Evolutionary conservation across 2,888 invertebrate genomes (phyloP), one percentile per base, ranked within the genome.

Genomic region (Crepidodera aurea): DNA sequence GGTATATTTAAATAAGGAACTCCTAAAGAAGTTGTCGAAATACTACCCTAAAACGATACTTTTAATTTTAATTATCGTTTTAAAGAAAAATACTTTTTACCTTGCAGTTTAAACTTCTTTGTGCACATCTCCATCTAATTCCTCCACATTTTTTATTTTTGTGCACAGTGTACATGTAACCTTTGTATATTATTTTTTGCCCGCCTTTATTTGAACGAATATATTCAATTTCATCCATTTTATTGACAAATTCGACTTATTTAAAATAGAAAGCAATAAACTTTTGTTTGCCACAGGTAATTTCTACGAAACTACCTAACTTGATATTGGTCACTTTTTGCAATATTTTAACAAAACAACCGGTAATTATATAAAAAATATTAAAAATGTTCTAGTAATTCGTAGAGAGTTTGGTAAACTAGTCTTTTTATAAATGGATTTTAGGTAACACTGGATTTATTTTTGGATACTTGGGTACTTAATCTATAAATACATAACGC

Each of bases 131-230:
- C 83, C 83, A 83, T 1, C 83, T 76, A 15, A 83, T 81, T 12
- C 78, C 80, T 8, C 78, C 78, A 1, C 79, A 78, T 67, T 80
- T 80, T 6, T 77, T 69, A 56, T 78, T 80, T 65, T 83, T 82
- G 64, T 83, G 83, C 50, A 83, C 75, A 0, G 83, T 83, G 69
- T 83, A 83, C 82, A 83, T 83, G 55, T 80, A 83, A 4, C 82
- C 82, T 7, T 75, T 75, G 65, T 83, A 79, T 54, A 83, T 83
- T 12, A 83, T 73, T 72, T 83, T 83, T 54, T 81, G 78, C 0
- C 83, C 83, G 0, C 83, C 83, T 71, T 83, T 83, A 68, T 83
- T 83, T 12, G 83, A 82, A 46, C 66, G 67, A 13, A 71, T 62
- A 37, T 67, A 63, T 54, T 70, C 67, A 15, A 65, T 53, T 56